Evolutionary conservation across 2,113 vertebrate species (phyloP), one percentile per base, ranked within the genome.

Genomic region (Cinclus mexicanus): DNA sequence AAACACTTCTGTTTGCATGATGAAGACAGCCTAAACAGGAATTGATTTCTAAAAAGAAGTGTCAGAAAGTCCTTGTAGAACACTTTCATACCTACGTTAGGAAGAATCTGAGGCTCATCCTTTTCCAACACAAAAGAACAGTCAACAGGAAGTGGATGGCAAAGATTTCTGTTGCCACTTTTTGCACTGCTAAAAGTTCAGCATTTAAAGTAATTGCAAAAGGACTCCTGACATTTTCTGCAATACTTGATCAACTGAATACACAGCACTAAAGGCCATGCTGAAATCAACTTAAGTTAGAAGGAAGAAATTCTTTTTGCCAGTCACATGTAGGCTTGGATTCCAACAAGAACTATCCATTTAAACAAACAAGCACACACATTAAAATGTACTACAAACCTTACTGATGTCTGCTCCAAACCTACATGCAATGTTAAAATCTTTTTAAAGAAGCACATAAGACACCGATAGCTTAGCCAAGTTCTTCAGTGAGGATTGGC

Each of bases 391-490:
- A 52, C n/a, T 50, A 46, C 70, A 90, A 59, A 80, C 29, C 52
- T 84, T 47, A 63, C 39, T 33, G 50, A 72, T 41, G 29, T 12
- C 85, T 77, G 72, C 61, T 86, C 59, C 71, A 92, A 93, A 90
- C 39, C 53, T 67, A 74, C 65, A 63, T 44, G 46, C 37, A 87
- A 31, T 50, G 24, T 91, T 69, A 78, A 63, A 35, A 14, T 31
- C 76, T 79, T 76, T 65, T 26, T 91, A 94, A 95, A 83, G 96
- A 65, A 83, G 92, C 49, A 71, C 53, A 35, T 92, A 67, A 69
- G 85, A 77, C 70, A 95, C 91, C 50, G 37, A 70, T 26, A 94
- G 80, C 59, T 93, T 47, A 80, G 82, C 56, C 90, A 88, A 91
- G 55, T 46, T 87, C 74, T 87, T 50, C 74, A 61, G 6, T 12